These are phyloP conservation scores for Dione vanillae DNA, from an alignment of 2,888 invertebrate genomes.

Conservation along the genomic window DNA sequence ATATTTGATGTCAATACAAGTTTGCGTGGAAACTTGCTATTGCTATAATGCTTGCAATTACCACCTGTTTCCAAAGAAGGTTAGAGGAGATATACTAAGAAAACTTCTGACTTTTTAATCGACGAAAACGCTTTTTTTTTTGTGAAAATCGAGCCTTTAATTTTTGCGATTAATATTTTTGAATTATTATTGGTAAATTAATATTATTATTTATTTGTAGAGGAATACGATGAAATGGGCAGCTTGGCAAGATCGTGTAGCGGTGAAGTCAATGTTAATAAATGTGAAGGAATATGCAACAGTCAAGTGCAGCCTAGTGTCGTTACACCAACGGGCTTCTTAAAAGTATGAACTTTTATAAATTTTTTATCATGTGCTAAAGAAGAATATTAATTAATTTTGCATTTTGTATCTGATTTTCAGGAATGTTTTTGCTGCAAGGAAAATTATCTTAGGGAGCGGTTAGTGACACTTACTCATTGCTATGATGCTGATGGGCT, in stretches of 20 bases:
- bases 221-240: conserved; percentile 95
- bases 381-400: neutral
- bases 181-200: too few species aligned
- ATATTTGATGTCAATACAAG: too few species aligned
- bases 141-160: too few species aligned
- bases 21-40: too few species aligned
- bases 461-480: conserved; percentile 90
- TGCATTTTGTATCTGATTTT: conserved; percentile 47
- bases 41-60: too few species aligned
- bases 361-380: too few species aligned
- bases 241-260: conserved; percentile 93
- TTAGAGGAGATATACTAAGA: too few species aligned
- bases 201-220: conserved; percentile 67
- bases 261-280: conserved; percentile 94
- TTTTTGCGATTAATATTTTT: too few species aligned
- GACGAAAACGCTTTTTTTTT: too few species aligned
- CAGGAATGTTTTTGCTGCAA: conserved; percentile 97
- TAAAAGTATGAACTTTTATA: conserved; percentile 85
- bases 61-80: too few species aligned
- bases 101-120: too few species aligned
- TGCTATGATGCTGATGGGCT: conserved; percentile 95
- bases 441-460: conserved; percentile 92
- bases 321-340: conserved; percentile 93
- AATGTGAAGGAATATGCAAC: conserved; percentile 96
- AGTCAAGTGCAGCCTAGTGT: conserved; percentile 97